Conservation (phyloP, 2,113 vertebrate species). For the Ictalurus punctatus region DNA sequence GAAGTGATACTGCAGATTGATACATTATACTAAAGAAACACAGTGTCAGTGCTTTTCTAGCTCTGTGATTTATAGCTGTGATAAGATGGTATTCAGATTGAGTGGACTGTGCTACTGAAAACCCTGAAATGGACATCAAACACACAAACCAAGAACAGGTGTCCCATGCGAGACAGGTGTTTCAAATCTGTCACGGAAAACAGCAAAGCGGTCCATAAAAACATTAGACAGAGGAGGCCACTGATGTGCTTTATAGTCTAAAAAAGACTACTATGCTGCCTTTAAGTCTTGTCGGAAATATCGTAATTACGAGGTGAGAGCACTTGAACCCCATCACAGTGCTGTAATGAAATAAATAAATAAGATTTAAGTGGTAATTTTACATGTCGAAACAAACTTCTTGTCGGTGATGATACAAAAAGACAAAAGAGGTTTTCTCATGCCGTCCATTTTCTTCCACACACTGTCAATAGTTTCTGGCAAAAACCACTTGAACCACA, state of each 20-base stretch:
- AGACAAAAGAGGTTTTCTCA: background rate
- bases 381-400: background rate
- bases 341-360: background rate
- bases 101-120: slow-evolving; percentile 30
- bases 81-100: slow-evolving; percentile 12
- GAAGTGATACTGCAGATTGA: slow-evolving; percentile 13
- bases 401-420: background rate
- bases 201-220: slow-evolving; percentile 8
- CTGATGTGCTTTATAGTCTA: background rate
- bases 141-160: slow-evolving; percentile 64
- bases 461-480: background rate
- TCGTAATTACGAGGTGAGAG: background rate
- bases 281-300: background rate
- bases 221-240: background rate
- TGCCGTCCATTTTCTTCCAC: background rate
- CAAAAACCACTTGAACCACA: background rate
- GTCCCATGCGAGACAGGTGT: slow-evolving; percentile 63
- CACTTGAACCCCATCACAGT: background rate
- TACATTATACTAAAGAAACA: slow-evolving; percentile 18
- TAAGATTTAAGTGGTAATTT: background rate
- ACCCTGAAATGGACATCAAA: slow-evolving; percentile 14
- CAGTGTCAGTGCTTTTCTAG: background rate
- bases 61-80: slow-evolving; percentile 29
- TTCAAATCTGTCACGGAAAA: slow-evolving; percentile 29
- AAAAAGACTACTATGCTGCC: background rate